Evolutionary conservation across 2,113 vertebrate species (phyloP).

Genomic region (Lynx canadensis): DNA sequence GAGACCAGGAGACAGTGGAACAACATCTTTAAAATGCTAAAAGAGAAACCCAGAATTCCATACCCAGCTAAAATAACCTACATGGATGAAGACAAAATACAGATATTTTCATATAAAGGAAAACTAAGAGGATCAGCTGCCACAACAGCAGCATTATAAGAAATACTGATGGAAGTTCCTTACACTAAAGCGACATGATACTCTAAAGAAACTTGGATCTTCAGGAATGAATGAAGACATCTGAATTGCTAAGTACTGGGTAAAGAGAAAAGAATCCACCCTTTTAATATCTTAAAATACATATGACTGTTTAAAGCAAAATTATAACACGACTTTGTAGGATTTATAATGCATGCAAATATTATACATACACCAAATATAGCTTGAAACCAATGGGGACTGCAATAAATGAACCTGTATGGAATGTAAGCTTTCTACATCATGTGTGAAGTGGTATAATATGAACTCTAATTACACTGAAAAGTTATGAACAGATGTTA

Average conservation of each 20-base stretch:
- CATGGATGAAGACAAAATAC: not conserved
- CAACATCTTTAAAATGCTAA: not conserved
- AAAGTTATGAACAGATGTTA: not conserved
- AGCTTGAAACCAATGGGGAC: not conserved
- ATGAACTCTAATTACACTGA: not conserved
- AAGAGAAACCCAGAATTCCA: not conserved
- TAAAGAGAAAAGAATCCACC: not conserved
- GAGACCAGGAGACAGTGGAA: not conserved
- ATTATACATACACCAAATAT: not conserved
- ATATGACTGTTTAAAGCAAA: not conserved
- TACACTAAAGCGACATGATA: not conserved
- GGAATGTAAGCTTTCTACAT: not conserved
- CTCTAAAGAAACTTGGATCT: not conserved
- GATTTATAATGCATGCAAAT: not conserved
- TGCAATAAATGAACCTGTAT: not conserved
- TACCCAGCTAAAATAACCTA: not conserved
- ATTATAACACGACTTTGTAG: not conserved
- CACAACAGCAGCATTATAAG: not conserved
- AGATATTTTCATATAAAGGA: not conserved
- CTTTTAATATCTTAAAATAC: conserved; percentile 23
- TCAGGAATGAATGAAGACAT: not conserved
- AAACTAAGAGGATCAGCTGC: not conserved
- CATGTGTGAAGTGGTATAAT: not conserved
- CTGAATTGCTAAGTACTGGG: not conserved
- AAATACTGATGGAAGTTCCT: not conserved